Conservation (phyloP, 2,888 invertebrate species). For the Phortica okadai region DNA sequence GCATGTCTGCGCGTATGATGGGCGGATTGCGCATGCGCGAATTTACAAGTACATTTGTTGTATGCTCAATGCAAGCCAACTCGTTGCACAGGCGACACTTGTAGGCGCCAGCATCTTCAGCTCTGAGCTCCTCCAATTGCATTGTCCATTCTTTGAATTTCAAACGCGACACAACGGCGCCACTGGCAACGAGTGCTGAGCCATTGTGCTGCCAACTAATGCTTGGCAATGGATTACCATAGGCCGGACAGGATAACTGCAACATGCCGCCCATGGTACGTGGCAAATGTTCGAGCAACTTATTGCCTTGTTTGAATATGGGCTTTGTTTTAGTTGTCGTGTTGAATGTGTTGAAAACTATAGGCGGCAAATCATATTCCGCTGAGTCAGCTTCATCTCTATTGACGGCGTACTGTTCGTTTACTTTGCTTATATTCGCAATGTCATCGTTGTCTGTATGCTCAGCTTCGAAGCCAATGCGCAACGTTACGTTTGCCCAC, state of each 20-base stretch:
- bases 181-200: slow-evolving; percentile 76
- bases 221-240: slow-evolving; percentile 85
- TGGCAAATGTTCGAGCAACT: slow-evolving; percentile 63
- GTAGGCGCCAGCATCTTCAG: slow-evolving; percentile 90
- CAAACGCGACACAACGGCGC: slow-evolving; percentile 68
- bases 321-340: slow-evolving; percentile 17
- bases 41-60: slow-evolving; percentile 83
- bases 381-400: neutral
- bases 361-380: neutral
- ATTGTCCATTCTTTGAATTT: slow-evolving; percentile 84
- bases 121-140: slow-evolving; percentile 85
- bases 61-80: slow-evolving; percentile 85
- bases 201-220: slow-evolving; percentile 91
- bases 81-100: slow-evolving; percentile 90
- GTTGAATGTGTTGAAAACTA: neutral
- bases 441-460: slow-evolving; percentile 49
- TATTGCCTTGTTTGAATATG: slow-evolving; percentile 36
- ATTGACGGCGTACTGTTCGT: neutral
- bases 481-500: slow-evolving; percentile 71
- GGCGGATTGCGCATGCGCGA: slow-evolving; percentile 88
- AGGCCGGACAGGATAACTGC: slow-evolving; percentile 83
- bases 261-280: slow-evolving; percentile 87
- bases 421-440: slow-evolving; percentile 50
- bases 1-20: slow-evolving; percentile 87
- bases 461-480: slow-evolving; percentile 51